phyloP scores from a whole-genome alignment of 2,113 vertebrate species.

The Acrocephalus arundinaceus region DNA sequence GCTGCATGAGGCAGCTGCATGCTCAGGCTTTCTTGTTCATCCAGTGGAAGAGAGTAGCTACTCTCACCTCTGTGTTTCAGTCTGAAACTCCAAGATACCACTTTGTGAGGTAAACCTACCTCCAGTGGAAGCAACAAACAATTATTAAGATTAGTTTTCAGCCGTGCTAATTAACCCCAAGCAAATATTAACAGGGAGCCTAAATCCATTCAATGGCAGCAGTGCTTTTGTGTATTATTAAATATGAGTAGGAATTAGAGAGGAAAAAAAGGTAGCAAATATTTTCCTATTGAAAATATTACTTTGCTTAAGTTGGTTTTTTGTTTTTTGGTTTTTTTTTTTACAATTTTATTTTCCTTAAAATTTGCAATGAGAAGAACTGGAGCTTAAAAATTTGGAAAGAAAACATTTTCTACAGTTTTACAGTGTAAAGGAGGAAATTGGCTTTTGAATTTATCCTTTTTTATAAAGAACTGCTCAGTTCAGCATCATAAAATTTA shows the following conservation, averaged over 20 bases:
- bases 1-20: neutral
- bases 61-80: constrained; percentile 52
- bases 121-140: constrained; percentile 73
- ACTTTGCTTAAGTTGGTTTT: neutral
- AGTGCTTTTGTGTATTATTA: constrained; percentile 53
- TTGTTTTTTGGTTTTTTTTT: neutral
- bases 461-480: neutral
- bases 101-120: constrained; percentile 69
- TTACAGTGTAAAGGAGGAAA: neutral
- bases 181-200: constrained; percentile 57
- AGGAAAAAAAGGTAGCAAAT: neutral
- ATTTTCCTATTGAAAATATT: constrained; percentile 23
- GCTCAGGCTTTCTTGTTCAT: neutral
- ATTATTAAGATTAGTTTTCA: constrained; percentile 73
- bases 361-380: neutral
- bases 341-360: neutral
- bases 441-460: neutral
- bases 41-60: neutral
- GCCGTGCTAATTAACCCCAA: constrained; percentile 64
- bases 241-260: constrained; percentile 44
- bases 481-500: neutral
- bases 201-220: constrained; percentile 52
- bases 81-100: constrained; percentile 65
- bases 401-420: neutral
- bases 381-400: neutral